Base-by-base conservation (phyloP, 2,113 vertebrate genomes). In the Rhinolophus sinicus region DNA sequence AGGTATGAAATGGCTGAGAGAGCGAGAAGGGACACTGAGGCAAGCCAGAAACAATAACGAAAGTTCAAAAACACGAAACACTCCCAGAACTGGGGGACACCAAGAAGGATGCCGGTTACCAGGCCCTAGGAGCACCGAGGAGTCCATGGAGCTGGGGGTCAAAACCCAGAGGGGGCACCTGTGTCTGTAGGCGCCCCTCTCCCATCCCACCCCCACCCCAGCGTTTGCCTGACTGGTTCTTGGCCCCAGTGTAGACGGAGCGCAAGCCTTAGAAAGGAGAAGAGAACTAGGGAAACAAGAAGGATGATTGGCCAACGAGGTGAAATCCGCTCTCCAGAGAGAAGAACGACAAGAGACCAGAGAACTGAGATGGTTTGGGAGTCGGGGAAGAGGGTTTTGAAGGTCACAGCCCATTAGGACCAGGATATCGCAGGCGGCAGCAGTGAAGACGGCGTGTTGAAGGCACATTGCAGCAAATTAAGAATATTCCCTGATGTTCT, bases 181-280 rank as follows among this genome's bases (percentile, higher is more conserved):
- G 56, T 18, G 14, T 4, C 7, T 2, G 47, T 4, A 56, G 30
- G 38, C 30, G 1, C 24, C n/a, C 18, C 0, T 6, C 19, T 2
- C 4, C 67, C 56, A 6, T 9, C 30, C 10, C 30, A 2, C 6
- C 30, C 52, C 70, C 47, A 5, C 12, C 9, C 10, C 6, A 40
- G 9, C 30, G 1, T 13, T 28, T 6, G 11, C 16, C 28, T n/a
- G 10, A 35, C 35, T 26, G 15, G n/a, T 8, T 47, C 26, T 82
- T 21, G 5, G 14, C 5, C 10, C 3, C 0, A 0, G 75, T 11
- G 19, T 1, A 3, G 10, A 1, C 56, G 47, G 12, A 67, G 6
- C 12, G 47, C 12, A 50, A 50, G 47, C 47, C 47, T 50, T 50
- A 13, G 47, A 50, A 50, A 50, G 47, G 47, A 50, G 47, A 50